Percentiles rank a stretch among this genome's conserved stretches.
These are phyloP conservation scores for Gorsachius magnificus DNA, from an alignment of 2,797 vertebrate species.

Conservation along the genomic window DNA sequence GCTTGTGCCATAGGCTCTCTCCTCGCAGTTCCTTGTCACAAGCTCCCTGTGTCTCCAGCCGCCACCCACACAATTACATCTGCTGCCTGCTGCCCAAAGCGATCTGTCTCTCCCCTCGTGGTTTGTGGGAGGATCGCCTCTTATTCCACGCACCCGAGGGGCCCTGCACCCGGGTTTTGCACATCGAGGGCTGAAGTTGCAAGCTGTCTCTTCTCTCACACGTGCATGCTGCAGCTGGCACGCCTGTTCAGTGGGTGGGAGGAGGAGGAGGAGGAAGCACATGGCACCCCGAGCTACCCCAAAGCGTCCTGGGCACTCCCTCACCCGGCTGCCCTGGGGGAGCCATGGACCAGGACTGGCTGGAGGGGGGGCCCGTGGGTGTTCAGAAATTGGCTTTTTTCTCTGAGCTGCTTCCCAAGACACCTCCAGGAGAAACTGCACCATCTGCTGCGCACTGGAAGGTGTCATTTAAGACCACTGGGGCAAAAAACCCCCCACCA, in stretches of 20 bases:
- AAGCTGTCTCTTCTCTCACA: not conserved
- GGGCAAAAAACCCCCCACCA: rapidly evolving
- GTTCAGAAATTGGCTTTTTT: not conserved
- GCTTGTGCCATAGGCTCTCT: not conserved
- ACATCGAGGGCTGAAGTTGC: rapidly evolving
- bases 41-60: not conserved
- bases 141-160: rapidly evolving
- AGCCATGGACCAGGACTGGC: rapidly evolving
- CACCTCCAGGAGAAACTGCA: not conserved
- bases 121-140: rapidly evolving
- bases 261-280: not conserved
- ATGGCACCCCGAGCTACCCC: rapidly evolving
- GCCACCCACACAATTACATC: not conserved
- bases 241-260: rapidly evolving
- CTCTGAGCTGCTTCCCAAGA: not conserved
- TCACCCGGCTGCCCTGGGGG: no score
- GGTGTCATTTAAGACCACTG: not conserved
- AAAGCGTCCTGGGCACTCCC: rapidly evolving
- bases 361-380: rapidly evolving
- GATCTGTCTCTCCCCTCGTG: not conserved
- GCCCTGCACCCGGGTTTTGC: not conserved
- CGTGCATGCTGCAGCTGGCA: rapidly evolving
- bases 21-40: not conserved
- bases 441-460: not conserved
- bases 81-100: not conserved